phyloP scores from a whole-genome alignment of 1,140 invertebrate genomes.

The Meloidogyne floridensis region DNA sequence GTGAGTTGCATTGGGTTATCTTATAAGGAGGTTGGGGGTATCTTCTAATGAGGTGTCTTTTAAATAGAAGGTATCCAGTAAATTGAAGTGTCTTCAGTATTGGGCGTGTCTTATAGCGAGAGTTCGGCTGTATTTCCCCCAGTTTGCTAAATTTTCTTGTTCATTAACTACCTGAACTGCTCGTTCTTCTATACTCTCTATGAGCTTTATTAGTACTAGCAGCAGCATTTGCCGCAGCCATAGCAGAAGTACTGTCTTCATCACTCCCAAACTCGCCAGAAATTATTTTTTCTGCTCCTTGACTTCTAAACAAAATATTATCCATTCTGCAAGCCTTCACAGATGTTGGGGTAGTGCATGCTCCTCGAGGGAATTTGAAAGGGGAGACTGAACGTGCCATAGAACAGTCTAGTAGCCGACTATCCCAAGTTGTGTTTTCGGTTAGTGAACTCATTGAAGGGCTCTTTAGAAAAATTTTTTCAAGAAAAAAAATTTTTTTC shows the following conservation, averaged over 20 bases:
- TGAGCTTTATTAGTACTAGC: conserved; percentile 11
- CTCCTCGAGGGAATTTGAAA: conserved; percentile 37
- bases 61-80: too few species aligned
- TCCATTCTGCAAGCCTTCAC: conserved; percentile 3
- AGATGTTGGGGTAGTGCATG: not conserved
- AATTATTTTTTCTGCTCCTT: conserved; percentile 3
- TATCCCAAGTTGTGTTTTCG: conserved; percentile 53
- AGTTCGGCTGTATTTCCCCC: too few species aligned
- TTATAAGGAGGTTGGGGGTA: too few species aligned
- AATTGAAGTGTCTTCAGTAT: too few species aligned
- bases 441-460: conserved; percentile 31
- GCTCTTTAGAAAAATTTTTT: conserved; percentile 10
- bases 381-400: conserved; percentile 52
- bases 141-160: too few species aligned
- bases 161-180: conserved; percentile 32
- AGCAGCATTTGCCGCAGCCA: not conserved
- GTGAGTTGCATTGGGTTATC: too few species aligned
- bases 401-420: conserved; percentile 44
- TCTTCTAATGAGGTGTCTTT: too few species aligned
- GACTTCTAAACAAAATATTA: not conserved
- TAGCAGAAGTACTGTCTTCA: not conserved
- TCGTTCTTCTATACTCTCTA: conserved; percentile 30
- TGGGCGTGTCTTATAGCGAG: too few species aligned
- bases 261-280: conserved; percentile 30
- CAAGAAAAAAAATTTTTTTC: not conserved